Evolutionary conservation across 92 coral and sea anemone species (phyloP), one percentile per base, ranked within the genome.

Genomic region (Porites cylindrica): DNA sequence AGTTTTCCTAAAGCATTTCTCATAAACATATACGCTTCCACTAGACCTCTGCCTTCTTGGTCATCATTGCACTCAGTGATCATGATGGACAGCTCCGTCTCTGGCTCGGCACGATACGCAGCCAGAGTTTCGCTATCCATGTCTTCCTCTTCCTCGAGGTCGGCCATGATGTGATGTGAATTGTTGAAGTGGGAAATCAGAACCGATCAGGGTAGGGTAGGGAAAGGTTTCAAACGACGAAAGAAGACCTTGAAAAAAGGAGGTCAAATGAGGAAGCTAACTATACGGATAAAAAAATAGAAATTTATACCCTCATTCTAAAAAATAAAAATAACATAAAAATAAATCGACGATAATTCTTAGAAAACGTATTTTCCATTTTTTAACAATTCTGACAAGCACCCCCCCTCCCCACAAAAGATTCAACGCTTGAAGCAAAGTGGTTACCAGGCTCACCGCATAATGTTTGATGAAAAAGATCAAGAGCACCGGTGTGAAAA

Each of bases 31-130:
- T 85, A 85, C 8, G 61, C 38, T 64, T n/a, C 52, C n/a, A 77
- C 73, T 1, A 85, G 14, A 5, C 53, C 24, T 53, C 38, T 65
- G 65, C 83, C 77, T 85, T 77, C 77, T 1, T 56, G 17, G 82
- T 77, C 89, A 18, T 77, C 89, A 16, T 77, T 20, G 13, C 76
- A 47, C 54, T 85, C 79, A 51, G 83, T 76, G 68, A 85, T 66
- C 66, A 66, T 58, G 54, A 77, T 76, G 54, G 89, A 66, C n/a
- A 85, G 76, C 60, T 85, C 89, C 60, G 89, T 85, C 11, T 51
- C 16, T 52, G 89, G 89, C 20, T 75, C 79, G 19, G 89, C 89
- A 12, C 84, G 75, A 38, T 51, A 67, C 16, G 62, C 83, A 38
- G 82, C 70, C 58, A 78, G 24, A 8, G 18, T 50, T 19, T 76